Percentiles rank a stretch among this genome's conserved stretches.
Evolutionary conservation across 2,888 invertebrate species (phyloP).

Genomic region (Netelia melanura): DNA sequence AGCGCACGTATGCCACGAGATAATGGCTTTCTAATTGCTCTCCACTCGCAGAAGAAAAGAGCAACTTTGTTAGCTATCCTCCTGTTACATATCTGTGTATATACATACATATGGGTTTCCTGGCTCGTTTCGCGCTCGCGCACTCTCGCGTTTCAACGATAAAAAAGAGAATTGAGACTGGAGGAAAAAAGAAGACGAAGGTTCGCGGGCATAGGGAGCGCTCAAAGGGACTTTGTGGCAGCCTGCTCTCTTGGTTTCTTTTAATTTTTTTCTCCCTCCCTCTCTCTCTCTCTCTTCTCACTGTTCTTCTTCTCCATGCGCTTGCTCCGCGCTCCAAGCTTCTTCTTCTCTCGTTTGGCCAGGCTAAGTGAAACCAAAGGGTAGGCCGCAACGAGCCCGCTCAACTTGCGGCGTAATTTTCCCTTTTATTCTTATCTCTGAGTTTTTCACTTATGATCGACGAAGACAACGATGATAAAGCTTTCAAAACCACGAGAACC

Average conservation of each 20-base stretch:
- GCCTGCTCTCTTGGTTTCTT: conserved; percentile 42
- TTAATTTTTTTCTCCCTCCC: conserved; percentile 47
- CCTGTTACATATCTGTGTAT: conserved; percentile 15
- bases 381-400: conserved; percentile 65
- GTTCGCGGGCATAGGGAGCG: conserved; percentile 47
- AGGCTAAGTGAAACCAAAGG: conserved; percentile 67
- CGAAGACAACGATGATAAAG: neutral
- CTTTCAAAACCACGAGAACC: neutral
- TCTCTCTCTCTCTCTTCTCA: conserved; percentile 25
- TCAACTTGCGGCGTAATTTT: conserved; percentile 52
- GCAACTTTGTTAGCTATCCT: conserved; percentile 36
- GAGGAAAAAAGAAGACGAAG: conserved; percentile 40
- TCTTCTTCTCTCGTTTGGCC: conserved; percentile 31
- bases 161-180: conserved; percentile 53
- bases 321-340: neutral
- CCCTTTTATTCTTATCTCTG: neutral
- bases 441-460: conserved; percentile 47
- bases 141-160: conserved; percentile 49
- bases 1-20: conserved; percentile 65
- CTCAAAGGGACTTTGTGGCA: conserved; percentile 66
- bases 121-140: conserved; percentile 57
- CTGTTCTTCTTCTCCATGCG: conserved; percentile 28
- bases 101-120: conserved; percentile 22
- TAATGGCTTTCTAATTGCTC: conserved; percentile 81
- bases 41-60: conserved; percentile 46